Base-by-base conservation (phyloP, 2,888 invertebrate species). In the Cristatella mucedo region DNA sequence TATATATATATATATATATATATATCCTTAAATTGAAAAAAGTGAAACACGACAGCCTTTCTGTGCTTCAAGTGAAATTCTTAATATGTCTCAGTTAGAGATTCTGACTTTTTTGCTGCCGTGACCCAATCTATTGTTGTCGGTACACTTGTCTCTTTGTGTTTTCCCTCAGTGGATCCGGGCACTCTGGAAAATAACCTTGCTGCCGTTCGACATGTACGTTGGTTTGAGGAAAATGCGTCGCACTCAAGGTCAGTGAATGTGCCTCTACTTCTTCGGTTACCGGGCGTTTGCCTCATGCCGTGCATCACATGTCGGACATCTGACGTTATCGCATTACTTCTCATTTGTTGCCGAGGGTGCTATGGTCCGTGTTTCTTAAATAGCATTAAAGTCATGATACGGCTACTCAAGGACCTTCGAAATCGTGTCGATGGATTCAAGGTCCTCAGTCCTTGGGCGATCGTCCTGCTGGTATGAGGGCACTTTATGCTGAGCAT, bases 141-240 rank as follows among this genome's bases (percentile, higher is more conserved):
- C n/a, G n/a, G n/a, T n/a, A 32, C 16, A 13, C 32, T 13, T 7
- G 32, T 32, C 29, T 31, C 3, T 37, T 16, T 38, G 21, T 11
- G 29, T 26, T 20, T 39, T 29, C 40, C 54, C 55, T 29, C 48
- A 71, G 71, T 79, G 54, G 75, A 76, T 45, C 70, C 71, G 13
- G 75, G 75, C 60, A 73, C 81, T 30, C 78, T 89, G 70, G 79
- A 81, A 66, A 78, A 82, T 40, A 89, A 93, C 63, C 69, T 91
- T 55, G 84, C 87, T 0, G 86, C 91, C 0, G 87, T 95, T 46
- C 74, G 91, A 20, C 95, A 95, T 66, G 83, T 86, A 43, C 76
- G 89, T 21, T 97, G 95, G 95, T 93, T 93, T 63, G 93, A 93
- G 60, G 93, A 93, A 64, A 89, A 91, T 58, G 89, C 87, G 0